Percentiles rank a stretch among this genome's conserved stretches.
phyloP scores from a whole-genome alignment of 2,113 vertebrate species.

The Psophia crepitans region DNA sequence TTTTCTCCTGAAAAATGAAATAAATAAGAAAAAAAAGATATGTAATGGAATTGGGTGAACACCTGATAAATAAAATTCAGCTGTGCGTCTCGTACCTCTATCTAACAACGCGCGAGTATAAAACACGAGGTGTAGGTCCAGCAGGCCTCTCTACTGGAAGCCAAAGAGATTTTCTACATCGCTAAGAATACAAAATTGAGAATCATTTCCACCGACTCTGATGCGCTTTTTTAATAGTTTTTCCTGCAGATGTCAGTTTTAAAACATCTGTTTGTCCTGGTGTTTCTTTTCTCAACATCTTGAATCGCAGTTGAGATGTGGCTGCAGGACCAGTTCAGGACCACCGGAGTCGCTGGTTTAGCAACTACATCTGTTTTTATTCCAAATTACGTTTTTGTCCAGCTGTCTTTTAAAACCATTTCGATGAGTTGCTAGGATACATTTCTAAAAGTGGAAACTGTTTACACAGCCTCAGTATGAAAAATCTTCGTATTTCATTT shows the following conservation, averaged over 20 bases:
- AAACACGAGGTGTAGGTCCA: not conserved
- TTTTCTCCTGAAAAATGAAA: slow-evolving; percentile 41
- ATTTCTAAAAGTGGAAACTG: slow-evolving; percentile 53
- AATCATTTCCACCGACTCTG: not conserved
- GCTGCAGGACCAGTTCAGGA: not conserved
- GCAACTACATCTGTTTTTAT: slow-evolving; percentile 7
- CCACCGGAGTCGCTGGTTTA: not conserved
- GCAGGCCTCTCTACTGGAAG: not conserved
- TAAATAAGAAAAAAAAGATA: not conserved
- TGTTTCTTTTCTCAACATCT: not conserved
- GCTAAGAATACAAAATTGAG: not conserved
- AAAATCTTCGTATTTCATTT: slow-evolving; percentile 24
- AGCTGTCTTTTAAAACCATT: slow-evolving; percentile 36
- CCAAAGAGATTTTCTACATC: not conserved
- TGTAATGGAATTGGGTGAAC: not conserved
- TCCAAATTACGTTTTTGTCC: slow-evolving; percentile 25
- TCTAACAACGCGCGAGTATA: not conserved
- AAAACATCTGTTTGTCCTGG: not conserved
- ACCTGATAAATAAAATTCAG: slow-evolving; percentile 17
- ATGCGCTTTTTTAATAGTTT: not conserved
- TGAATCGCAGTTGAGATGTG: not conserved
- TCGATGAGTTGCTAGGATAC: slow-evolving; percentile 49
- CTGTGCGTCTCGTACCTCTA: not conserved
- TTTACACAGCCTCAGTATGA: slow-evolving; percentile 14
- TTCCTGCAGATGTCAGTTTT: not conserved